Conservation (phyloP, 1,140 invertebrate genomes). For the Achatina immaculata region DNA sequence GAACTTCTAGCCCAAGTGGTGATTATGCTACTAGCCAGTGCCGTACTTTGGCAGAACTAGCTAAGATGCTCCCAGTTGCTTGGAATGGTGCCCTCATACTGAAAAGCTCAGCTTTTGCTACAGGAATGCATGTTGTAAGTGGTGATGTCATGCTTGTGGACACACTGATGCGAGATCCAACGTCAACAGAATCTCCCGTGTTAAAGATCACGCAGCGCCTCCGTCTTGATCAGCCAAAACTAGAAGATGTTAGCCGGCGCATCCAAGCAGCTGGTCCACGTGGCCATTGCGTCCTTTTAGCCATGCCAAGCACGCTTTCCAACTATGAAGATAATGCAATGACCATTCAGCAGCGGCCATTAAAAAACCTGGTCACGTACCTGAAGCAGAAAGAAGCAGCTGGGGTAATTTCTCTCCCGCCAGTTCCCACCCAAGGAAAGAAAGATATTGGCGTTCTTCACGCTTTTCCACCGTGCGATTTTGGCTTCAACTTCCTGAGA, state of each 20-base stretch:
- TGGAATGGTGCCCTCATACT: conserved; percentile 96
- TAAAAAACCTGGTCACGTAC: conserved; percentile 95
- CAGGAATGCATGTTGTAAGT: conserved; percentile 93
- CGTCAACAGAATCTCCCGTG: conserved; percentile 77
- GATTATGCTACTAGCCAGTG: conserved; percentile 31
- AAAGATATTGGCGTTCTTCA: conserved; percentile 85
- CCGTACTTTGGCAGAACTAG: conserved; percentile 64
- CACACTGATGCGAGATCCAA: conserved; percentile 82
- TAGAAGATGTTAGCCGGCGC: conserved; percentile 94
- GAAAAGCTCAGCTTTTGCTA: conserved; percentile 95
- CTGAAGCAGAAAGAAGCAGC: conserved; percentile 98
- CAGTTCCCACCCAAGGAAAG: conserved; percentile 83
- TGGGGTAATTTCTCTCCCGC: conserved; percentile 89
- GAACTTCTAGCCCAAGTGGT: conserved; percentile 36
- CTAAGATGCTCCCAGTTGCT: conserved; percentile 79
- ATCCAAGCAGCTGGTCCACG: conserved; percentile 87
- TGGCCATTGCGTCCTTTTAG: conserved; percentile 87
- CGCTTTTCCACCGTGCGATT: conserved; percentile 91
- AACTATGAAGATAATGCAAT: conserved; percentile 63
- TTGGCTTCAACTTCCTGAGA: conserved; percentile 90
- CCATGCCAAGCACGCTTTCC: conserved; percentile 81
- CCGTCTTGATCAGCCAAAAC: conserved; percentile 90
- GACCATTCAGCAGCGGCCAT: conserved; percentile 86
- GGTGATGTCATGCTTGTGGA: conserved; percentile 95
- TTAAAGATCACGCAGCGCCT: conserved; percentile 93